Evolutionary conservation across 2,113 vertebrate species (phyloP).

Genomic region (Microcebus tavaratra): DNA sequence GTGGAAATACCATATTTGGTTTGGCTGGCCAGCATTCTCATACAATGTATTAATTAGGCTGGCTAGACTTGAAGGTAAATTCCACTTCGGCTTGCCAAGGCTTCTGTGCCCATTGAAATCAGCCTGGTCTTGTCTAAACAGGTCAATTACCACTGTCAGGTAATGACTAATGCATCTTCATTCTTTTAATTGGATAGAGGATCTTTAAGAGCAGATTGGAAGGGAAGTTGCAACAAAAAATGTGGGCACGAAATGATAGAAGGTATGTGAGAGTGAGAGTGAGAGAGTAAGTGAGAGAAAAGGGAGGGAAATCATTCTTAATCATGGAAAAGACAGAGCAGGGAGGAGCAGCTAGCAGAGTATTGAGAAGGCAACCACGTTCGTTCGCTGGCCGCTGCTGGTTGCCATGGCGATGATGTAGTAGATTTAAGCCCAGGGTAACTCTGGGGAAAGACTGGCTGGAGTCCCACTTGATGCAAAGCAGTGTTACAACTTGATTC

Average conservation of each 20-base stretch:
- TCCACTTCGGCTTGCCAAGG: constrained; percentile 80
- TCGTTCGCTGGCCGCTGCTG: constrained; percentile 62
- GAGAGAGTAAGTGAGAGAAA: background rate
- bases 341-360: constrained; percentile 19
- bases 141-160: constrained; percentile 82
- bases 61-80: constrained; percentile 77
- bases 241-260: background rate
- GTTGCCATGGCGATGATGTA: constrained; percentile 77
- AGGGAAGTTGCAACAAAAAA: constrained; percentile 71
- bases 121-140: constrained; percentile 82
- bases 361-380: constrained; percentile 56
- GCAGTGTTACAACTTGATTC: constrained; percentile 73
- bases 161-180: constrained; percentile 76
- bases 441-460: constrained; percentile 73
- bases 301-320: constrained; percentile 21
- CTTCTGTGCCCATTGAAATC: constrained; percentile 71
- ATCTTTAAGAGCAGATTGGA: constrained; percentile 73
- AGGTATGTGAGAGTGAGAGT: background rate
- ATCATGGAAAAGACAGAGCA: constrained; percentile 62
- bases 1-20: constrained; percentile 58
- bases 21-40: constrained; percentile 67
- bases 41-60: constrained; percentile 79
- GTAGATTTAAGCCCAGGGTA: constrained; percentile 66
- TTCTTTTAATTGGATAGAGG: constrained; percentile 71
- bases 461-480: constrained; percentile 69